These are phyloP conservation scores for Microtus montanus DNA, from an alignment of 2,113 vertebrate genomes.

Conservation along the genomic window DNA sequence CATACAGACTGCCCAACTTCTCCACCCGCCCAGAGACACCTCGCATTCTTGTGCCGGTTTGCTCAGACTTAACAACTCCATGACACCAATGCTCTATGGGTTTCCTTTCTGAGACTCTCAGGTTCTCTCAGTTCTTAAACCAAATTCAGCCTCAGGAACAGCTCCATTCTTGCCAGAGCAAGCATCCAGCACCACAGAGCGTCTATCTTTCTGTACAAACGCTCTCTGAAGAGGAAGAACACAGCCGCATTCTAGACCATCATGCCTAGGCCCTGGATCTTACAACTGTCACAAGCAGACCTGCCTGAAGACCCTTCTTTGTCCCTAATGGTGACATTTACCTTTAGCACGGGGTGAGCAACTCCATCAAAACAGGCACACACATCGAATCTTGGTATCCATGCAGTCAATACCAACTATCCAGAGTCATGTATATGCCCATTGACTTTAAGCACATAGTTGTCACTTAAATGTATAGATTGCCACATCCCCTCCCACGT, in stretches of 20 bases:
- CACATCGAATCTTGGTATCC: constrained; percentile 26
- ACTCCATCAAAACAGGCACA: constrained; percentile 55
- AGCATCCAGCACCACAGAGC: background rate
- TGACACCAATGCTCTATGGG: background rate
- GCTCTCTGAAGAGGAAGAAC: background rate
- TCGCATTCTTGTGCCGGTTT: background rate
- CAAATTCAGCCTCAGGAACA: background rate
- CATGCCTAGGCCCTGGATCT: background rate
- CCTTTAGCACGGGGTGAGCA: constrained; percentile 51
- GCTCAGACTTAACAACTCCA: background rate
- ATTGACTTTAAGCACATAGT: background rate
- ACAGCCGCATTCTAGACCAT: background rate
- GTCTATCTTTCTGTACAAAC: background rate
- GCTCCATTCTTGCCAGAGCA: background rate
- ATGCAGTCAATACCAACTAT: background rate
- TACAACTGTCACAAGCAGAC: background rate
- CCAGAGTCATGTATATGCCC: background rate
- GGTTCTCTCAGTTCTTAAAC: background rate
- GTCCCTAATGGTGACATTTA: constrained; percentile 1
- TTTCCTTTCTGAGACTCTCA: background rate
- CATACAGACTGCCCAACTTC: background rate
- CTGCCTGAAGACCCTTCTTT: background rate
- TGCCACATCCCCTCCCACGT: background rate
- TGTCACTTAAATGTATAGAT: background rate
- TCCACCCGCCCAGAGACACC: background rate